Conservation (phyloP, 2,797 vertebrate genomes). For the Catostomus latipinnis region DNA sequence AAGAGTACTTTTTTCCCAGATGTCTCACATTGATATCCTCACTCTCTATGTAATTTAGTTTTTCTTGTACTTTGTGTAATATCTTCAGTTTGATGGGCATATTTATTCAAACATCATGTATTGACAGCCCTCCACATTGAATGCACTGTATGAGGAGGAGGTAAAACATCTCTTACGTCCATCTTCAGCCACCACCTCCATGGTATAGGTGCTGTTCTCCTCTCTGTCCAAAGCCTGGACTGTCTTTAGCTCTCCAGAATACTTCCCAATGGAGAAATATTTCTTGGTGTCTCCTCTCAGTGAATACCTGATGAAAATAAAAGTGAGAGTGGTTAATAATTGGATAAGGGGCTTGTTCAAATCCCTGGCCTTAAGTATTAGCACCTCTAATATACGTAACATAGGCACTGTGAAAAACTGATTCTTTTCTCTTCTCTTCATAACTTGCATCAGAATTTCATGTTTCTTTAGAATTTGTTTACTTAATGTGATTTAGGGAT, state of each 20-base stretch:
- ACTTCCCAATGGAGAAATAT: slow-evolving; percentile 82
- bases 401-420: too few relatives aligned
- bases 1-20: slow-evolving; percentile 36
- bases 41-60: neutral
- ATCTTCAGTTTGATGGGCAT: slow-evolving; percentile 38
- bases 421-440: too few relatives aligned
- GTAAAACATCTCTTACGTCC: slow-evolving; percentile 73
- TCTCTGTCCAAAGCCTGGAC: slow-evolving; percentile 79
- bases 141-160: neutral
- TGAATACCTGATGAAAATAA: slow-evolving; percentile 77
- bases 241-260: slow-evolving; percentile 82
- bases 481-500: neutral
- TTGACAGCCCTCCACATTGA: slow-evolving; percentile 14
- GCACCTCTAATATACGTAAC: too few relatives aligned
- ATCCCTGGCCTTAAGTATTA: too few relatives aligned
- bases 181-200: slow-evolving; percentile 82
- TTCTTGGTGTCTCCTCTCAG: slow-evolving; percentile 81
- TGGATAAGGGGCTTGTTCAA: too few relatives aligned
- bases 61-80: slow-evolving; percentile 20
- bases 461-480: neutral
- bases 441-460: too few relatives aligned
- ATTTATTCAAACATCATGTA: slow-evolving; percentile 32
- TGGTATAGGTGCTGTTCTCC: slow-evolving; percentile 82
- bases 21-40: slow-evolving; percentile 31
- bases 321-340: neutral